A percentile compares a stretch with the other conserved stretches of the same genome.
Evolutionary conservation across 1,140 invertebrate genomes (phyloP).

Genomic region (Caenorhabditis latens): DNA sequence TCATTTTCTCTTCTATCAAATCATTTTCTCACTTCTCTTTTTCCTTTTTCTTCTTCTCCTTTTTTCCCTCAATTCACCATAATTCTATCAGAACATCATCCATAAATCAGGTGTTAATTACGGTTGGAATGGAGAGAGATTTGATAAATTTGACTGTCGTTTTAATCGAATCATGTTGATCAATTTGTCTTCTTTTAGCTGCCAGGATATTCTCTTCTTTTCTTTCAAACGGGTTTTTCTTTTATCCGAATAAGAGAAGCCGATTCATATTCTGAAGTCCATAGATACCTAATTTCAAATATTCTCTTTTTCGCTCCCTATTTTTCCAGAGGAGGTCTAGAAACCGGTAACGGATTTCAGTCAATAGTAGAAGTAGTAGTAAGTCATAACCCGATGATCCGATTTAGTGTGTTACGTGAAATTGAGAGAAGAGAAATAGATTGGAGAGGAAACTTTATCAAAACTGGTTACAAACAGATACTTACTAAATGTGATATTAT

Average conservation of each 20-base stretch:
- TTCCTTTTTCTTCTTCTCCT: neutral
- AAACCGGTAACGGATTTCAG: neutral
- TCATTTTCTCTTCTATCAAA: neutral
- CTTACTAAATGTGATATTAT: conserved; percentile 30
- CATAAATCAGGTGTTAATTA: conserved; percentile 52
- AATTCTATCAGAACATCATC: neutral
- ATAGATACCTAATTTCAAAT: neutral
- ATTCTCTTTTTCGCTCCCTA: neutral
- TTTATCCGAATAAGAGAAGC: neutral
- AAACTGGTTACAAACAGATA: conserved; percentile 46
- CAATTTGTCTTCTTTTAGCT: neutral
- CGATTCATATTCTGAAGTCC: neutral
- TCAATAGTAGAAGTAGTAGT: neutral
- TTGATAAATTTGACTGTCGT: conserved; percentile 18
- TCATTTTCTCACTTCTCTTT: conserved; percentile 12
- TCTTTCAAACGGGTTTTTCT: conserved; percentile 46
- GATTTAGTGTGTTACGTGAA: conserved; percentile 1
- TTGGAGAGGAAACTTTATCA: conserved; percentile 19
- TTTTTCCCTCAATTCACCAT: neutral
- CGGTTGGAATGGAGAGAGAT: neutral
- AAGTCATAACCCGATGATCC: conserved; percentile 20
- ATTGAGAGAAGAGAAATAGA: conserved; percentile 11
- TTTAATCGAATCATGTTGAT: conserved; percentile 38
- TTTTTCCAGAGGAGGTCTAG: neutral
- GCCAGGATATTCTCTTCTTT: conserved; percentile 28